Evolutionary conservation across 2,888 invertebrate species (phyloP).

Genomic region (Tenthredo mesomela): DNA sequence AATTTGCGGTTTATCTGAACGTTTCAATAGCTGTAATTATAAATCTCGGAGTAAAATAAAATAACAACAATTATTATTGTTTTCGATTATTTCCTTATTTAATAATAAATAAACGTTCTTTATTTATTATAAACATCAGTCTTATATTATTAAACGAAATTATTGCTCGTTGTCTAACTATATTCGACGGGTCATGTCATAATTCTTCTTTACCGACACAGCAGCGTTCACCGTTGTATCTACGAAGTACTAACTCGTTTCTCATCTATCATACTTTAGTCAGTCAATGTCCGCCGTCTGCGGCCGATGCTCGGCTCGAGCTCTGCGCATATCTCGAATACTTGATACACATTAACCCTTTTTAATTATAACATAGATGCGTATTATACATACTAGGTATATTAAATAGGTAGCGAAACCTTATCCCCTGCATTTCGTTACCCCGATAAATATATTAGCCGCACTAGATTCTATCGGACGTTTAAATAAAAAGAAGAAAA

Average conservation of each 20-base stretch:
- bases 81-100: not conserved
- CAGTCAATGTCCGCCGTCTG: slow-evolving; percentile 16
- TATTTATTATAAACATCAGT: not conserved
- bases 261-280: not conserved
- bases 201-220: not conserved
- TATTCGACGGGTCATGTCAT: not conserved
- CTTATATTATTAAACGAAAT: not conserved
- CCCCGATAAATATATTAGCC: not conserved
- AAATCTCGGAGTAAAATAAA: not conserved
- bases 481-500: not conserved
- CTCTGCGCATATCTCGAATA: not conserved
- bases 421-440: not conserved
- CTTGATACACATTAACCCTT: not conserved
- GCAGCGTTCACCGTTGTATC: not conserved
- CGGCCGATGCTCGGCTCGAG: slow-evolving; percentile 6
- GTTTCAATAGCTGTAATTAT: not conserved
- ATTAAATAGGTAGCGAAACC: not conserved
- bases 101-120: not conserved
- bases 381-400: not conserved
- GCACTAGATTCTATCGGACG: not conserved
- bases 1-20: not conserved
- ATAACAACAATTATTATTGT: not conserved
- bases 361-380: not conserved
- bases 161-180: not conserved
- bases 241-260: too few relatives aligned